These are phyloP conservation scores for Pangasius sanitwongsei DNA, from an alignment of 2,797 vertebrate genomes.

Conservation along the genomic window DNA sequence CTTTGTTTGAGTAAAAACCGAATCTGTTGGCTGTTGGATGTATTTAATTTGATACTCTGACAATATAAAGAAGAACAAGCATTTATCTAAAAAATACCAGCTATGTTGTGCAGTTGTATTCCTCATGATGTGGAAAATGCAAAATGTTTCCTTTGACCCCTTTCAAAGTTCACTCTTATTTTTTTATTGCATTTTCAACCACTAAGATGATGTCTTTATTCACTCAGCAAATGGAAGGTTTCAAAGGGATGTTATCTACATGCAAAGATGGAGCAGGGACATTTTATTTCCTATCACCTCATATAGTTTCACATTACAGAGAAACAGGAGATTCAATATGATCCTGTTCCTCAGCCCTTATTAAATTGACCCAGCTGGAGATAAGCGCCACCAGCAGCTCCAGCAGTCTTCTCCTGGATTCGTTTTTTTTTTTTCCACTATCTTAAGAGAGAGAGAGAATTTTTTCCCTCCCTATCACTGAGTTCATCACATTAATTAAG, in stretches of 20 bases:
- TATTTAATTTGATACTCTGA: background rate
- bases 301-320: constrained; percentile 26
- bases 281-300: constrained; percentile 15
- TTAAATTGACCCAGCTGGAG: constrained; percentile 47
- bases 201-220: constrained; percentile 27
- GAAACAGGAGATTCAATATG: constrained; percentile 40
- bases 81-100: background rate
- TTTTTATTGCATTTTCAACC: constrained; percentile 15
- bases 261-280: constrained; percentile 2
- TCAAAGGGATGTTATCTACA: constrained; percentile 24
- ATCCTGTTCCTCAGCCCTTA: constrained; percentile 39
- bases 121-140: background rate
- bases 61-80: background rate
- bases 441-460: background rate
- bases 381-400: constrained; percentile 31
- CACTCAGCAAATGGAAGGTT: constrained; percentile 33
- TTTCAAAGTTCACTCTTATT: background rate
- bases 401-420: constrained; percentile 2
- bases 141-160: background rate
- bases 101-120: background rate
- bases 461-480: constrained; percentile 11
- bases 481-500: constrained; percentile 45
- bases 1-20: background rate
- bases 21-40: background rate
- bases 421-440: background rate